phyloP scores from a whole-genome alignment of 1,140 invertebrate species.

The Octopus bimaculoides region DNA sequence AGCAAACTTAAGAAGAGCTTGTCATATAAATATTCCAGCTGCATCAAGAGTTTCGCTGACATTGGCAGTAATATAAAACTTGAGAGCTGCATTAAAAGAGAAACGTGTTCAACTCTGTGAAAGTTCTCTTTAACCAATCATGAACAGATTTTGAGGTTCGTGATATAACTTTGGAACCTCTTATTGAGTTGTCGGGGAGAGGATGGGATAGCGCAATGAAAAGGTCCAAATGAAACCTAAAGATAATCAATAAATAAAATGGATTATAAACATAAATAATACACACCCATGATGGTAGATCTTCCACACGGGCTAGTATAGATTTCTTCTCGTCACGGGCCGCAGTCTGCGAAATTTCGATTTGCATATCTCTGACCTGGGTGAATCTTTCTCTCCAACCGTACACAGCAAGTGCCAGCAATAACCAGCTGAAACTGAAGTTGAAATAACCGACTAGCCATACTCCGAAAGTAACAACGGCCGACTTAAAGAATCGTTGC shows the following conservation, averaged over 20 bases:
- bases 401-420: slow-evolving; percentile 76
- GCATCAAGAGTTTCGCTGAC: too few species aligned
- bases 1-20: too few species aligned
- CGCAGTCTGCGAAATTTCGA: slow-evolving; percentile 76
- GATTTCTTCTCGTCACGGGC: slow-evolving; percentile 82
- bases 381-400: slow-evolving; percentile 78
- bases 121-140: too few species aligned
- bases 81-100: too few species aligned
- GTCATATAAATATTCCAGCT: too few species aligned
- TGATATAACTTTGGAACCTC: too few species aligned
- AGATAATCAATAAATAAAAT: not conserved
- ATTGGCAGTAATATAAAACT: too few species aligned
- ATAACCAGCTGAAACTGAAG: slow-evolving; percentile 82
- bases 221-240: too few species aligned
- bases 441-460: slow-evolving; percentile 84
- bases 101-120: too few species aligned
- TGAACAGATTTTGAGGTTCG: too few species aligned
- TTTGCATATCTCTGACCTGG: slow-evolving; percentile 71
- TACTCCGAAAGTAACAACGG: slow-evolving; percentile 40
- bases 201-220: too few species aligned
- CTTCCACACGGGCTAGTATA: slow-evolving; percentile 77
- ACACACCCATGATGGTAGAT: slow-evolving; percentile 85
- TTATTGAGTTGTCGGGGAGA: too few species aligned
- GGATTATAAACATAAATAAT: not conserved
- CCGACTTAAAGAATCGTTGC: slow-evolving; percentile 45